A percentile compares a stretch with the other conserved stretches of the same genome.
phyloP scores from a whole-genome alignment of 2,888 invertebrate genomes.

The Poecilus cupreus region DNA sequence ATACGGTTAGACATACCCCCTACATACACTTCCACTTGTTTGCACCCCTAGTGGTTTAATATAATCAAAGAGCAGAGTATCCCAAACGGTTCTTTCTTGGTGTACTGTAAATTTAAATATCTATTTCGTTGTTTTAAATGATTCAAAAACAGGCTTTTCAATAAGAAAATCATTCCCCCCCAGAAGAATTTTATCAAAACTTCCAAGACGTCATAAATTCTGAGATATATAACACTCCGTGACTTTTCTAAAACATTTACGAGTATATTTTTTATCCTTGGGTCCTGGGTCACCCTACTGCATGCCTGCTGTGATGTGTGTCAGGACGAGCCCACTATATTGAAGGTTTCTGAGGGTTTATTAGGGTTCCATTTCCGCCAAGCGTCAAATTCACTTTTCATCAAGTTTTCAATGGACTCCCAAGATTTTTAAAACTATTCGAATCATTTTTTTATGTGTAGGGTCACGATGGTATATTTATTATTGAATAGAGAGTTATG shows the following conservation, averaged over 20 bases:
- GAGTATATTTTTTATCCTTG: background rate
- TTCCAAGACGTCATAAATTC: background rate
- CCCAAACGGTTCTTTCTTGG: background rate
- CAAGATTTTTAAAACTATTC: too few species aligned
- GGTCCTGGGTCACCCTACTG: background rate
- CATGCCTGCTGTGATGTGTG: background rate
- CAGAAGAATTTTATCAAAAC: background rate
- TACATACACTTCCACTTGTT: background rate
- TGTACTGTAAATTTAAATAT: too few species aligned
- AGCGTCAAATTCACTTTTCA: background rate
- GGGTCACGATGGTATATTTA: too few species aligned
- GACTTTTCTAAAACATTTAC: background rate
- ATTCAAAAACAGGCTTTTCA: too few species aligned
- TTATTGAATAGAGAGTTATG: too few species aligned
- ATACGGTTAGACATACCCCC: background rate
- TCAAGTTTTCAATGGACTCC: background rate
- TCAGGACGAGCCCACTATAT: background rate
- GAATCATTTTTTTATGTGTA: too few species aligned
- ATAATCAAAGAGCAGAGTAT: background rate
- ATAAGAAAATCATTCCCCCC: background rate
- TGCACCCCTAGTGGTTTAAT: background rate
- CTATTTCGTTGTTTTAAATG: too few species aligned
- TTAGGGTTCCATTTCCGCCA: background rate
- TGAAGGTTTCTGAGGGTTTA: background rate
- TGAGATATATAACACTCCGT: background rate